Evolutionary conservation across 2,113 vertebrate species (phyloP), one percentile per base, ranked within the genome.

Genomic region (Climacteris rufus): DNA sequence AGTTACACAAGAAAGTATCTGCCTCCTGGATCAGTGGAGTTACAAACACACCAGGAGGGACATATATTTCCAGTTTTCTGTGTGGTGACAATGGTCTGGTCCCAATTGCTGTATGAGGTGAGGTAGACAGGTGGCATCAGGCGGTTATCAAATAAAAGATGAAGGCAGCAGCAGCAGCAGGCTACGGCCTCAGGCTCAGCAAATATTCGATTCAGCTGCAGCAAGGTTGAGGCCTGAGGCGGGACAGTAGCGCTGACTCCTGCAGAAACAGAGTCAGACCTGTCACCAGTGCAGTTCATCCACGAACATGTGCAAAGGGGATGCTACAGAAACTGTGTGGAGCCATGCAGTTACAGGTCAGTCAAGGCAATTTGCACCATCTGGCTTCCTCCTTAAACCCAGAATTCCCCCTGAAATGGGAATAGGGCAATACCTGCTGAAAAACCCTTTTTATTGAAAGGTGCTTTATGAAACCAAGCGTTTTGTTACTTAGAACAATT

Each of bases 151-250:
- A 96, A 97, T 94, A 83, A 88, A 97, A 92, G 90, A 83, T 91
- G 89, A 97, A 97, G 97, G 80, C 65, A 83, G 88, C 74, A 92
- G 78, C 74, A 92, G 77, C 94, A 96, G 96, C 75, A 92, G 97
- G 97, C 84, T 95, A 64, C 2, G 10, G 96, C 97, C 97, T 95
- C 9, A 4, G 97, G 97, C 97, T 97, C 94, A 87, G 96, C 84
- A 96, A 90, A 91, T 92, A 56, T 81, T 96, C 7, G 5, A 78
- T 90, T 96, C 93, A 89, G 71, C 84, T 95, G 95, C 90, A 93
- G 96, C 89, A 93, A 93, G 96, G 83, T 92, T 95, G 57, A 93
- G 96, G 95, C 92, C 91, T 27, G 88, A 96, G 97, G 97, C 60
- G 11, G 97, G 95, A 82, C 86, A 72, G 91, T 4, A 31, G 16